Evolutionary conservation across 2,797 vertebrate genomes (phyloP).

Genomic region (Muraenolepis orangiensis): DNA sequence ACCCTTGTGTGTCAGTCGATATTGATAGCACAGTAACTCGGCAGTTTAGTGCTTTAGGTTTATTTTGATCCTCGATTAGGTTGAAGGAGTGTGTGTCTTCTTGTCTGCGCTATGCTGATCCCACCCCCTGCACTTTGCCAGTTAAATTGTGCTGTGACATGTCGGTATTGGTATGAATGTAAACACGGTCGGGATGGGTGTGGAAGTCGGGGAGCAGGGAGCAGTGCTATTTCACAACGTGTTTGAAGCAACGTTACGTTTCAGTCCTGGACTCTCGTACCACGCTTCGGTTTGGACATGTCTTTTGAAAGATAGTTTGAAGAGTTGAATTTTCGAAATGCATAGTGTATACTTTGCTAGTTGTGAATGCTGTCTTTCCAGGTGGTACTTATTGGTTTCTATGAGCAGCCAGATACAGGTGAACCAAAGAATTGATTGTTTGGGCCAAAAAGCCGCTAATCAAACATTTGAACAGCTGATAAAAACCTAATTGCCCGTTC

Average conservation of each 20-base stretch:
- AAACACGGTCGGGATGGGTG: constrained; percentile 51
- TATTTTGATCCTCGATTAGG: constrained; percentile 29
- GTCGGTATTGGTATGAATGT: constrained; percentile 63
- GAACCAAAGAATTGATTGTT: neutral
- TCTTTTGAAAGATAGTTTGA: neutral
- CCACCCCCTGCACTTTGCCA: constrained; percentile 16
- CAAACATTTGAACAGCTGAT: constrained; percentile 64
- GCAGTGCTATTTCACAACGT: constrained; percentile 35
- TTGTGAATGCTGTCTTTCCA: neutral
- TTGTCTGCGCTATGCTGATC: constrained; percentile 42
- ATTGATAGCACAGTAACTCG: neutral
- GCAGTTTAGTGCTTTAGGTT: neutral
- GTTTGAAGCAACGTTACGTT: neutral
- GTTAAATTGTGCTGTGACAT: constrained; percentile 65
- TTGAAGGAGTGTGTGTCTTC: constrained; percentile 15
- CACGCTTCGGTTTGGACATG: neutral
- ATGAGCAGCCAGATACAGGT: neutral
- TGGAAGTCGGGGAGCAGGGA: constrained; percentile 27
- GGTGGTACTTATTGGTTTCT: neutral
- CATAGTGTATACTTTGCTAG: too few species aligned
- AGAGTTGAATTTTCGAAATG: neutral
- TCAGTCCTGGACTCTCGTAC: constrained; percentile 14
- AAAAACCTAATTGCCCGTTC: constrained; percentile 37
- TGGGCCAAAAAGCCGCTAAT: constrained; percentile 31
- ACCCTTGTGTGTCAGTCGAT: neutral